Base-by-base conservation (phyloP, 2,888 invertebrate species). In the Pollenia griseotomentosa region DNA sequence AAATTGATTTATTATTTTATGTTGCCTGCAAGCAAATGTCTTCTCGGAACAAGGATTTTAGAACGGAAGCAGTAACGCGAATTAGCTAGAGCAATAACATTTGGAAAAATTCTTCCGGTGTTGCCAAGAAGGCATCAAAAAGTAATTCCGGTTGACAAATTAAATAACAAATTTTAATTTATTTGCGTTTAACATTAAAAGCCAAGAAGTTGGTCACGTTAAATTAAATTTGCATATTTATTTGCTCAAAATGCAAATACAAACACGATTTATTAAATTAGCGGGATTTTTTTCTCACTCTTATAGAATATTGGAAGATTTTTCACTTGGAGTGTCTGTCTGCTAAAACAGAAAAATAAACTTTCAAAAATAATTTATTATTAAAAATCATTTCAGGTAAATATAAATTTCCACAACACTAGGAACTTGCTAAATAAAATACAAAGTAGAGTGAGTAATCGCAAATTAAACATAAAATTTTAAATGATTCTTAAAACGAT, bases 401-500 rank as follows among this genome's bases (percentile, higher is more conserved):
- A 63, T 74, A 73, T 23, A 73, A 83, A 33, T 42, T 79, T 82
- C 61, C 78, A 86, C n/a, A 68, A 4, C 42, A 63, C 63, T 74
- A 63, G 40, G 16, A 68, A 81, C 46, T 42, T 51, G 44, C 16
- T 57, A 40, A 53, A 71, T 74, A 33, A 51, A 57, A 74, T 66
- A 84, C 33, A 79, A 79, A 48, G 16, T 44, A 51, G 59, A 61
- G 71, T 82, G 82, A 85, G 61, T 86, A 79, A 86, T 74, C 19
- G 23, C 48, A 55, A 61, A 55, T 53, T 73, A 78, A 71, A 71
- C 48, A 40, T 55, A 77, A 78, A 63, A 71, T 66, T 73, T 57
- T 77, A 42, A 68, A 42, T 2, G 23, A n/a, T 46, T 48, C n/a
- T 16, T 44, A 11, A 61, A 61, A 16, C 59, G 9, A 12, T 51